Base-by-base conservation (phyloP, 2,113 vertebrate genomes). In the Carassius carassius region DNA sequence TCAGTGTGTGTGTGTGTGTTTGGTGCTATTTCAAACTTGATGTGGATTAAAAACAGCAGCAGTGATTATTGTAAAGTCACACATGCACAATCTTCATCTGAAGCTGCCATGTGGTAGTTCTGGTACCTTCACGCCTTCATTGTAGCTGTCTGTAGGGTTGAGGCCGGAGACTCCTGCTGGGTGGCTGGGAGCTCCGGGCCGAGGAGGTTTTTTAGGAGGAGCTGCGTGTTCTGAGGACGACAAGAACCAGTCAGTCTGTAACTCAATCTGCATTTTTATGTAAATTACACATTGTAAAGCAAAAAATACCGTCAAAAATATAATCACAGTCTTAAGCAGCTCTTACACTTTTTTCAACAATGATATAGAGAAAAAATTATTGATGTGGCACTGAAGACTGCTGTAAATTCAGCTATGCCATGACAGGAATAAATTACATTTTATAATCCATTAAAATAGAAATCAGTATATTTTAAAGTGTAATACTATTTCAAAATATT, bases 191-290 rank as follows among this genome's bases (percentile, higher is more conserved):
- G 97, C 98, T 84, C 97, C 97, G 0, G 98, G 98, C 12, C 98
- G 96, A 0, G 98, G 98, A 0, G 98, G 98, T 54, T 99, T 99
- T 95, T 99, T 99, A 90, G 98, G 98, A 0, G 98, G 97, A 70
- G 96, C 97, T 35, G 92, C 89, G 37, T 96, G 97, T 90, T 99
- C 98, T 99, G 79, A 21, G 84, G 65, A 70, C 1, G 13, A 73
- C 81, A 56, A 73, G 9, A 76, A 80, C 88, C 69, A 32, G 69
- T 37, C 8, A 70, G n/a, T 17, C n/a, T 47, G 21, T n/a, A 25
- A 49, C 2, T 75, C 44, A 51, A 25, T 23, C 21, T 49, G 72
- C 44, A 25, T 3, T 25, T 21, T 69, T 35, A 67, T 17, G 16
- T 0, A 65, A 32, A 6, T 13, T 14, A 12, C 12, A 23, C n/a